Conservation (phyloP, 2,888 invertebrate species). For the Chamaedrilus cognettii region DNA sequence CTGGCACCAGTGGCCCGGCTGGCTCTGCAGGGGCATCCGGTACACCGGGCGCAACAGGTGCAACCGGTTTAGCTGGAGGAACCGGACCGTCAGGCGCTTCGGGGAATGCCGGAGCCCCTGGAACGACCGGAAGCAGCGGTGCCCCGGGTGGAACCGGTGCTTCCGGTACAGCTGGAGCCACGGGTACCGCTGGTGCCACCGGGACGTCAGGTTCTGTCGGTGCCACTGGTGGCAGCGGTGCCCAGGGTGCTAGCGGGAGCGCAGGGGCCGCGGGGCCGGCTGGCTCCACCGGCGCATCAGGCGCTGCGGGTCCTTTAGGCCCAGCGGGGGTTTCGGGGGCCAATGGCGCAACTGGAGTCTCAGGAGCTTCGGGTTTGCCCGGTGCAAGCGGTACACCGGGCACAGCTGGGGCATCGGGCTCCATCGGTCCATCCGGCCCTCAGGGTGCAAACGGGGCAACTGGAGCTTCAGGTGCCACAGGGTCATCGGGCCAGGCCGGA, state of each 20-base stretch:
- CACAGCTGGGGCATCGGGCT: slow-evolving; percentile 1
- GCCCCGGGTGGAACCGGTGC: slow-evolving; percentile 24
- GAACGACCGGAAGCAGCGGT: slow-evolving; percentile 24
- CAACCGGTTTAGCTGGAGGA: slow-evolving; percentile 39
- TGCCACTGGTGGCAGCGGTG: slow-evolving; percentile 16
- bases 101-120: slow-evolving; percentile 38
- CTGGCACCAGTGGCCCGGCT: slow-evolving; percentile 25
- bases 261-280: slow-evolving; percentile 15
- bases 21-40: slow-evolving; percentile 24
- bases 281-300: slow-evolving; percentile 1
- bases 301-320: slow-evolving; percentile 1
- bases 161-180: slow-evolving; percentile 12
- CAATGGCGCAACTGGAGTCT: slow-evolving; percentile 10
- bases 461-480: slow-evolving; percentile 12
- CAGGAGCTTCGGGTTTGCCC: not conserved
- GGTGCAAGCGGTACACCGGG: slow-evolving; percentile 12
- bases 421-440: not conserved
- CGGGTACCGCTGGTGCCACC: slow-evolving; percentile 29
- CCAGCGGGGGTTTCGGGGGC: slow-evolving; percentile 10
- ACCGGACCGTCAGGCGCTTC: slow-evolving; percentile 40
- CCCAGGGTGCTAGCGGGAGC: slow-evolving; percentile 14
- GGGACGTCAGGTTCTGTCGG: slow-evolving; percentile 31
- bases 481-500: slow-evolving; percentile 3
- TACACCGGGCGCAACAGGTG: slow-evolving; percentile 4
- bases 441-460: not conserved